Percentiles rank a stretch among this genome's conserved stretches.
Conservation (phyloP, 2,113 vertebrate species). For the Pluvialis apricaria region DNA sequence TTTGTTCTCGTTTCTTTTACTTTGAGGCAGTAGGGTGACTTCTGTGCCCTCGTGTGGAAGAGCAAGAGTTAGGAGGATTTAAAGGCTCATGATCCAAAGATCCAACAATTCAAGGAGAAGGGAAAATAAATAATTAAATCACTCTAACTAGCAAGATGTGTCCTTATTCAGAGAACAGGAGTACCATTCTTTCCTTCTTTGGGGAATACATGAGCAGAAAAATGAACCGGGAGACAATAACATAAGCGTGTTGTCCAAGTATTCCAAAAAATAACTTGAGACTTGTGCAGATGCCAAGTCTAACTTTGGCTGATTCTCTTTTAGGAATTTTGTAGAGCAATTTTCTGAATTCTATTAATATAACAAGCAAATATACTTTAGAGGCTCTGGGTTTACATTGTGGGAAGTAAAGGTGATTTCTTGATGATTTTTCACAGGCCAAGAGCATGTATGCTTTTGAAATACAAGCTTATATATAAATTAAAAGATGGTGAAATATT, state of each 20-base stretch:
- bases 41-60: neutral
- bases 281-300: constrained; percentile 52
- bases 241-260: constrained; percentile 54
- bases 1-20: neutral
- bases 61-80: neutral
- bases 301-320: constrained; percentile 46
- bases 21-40: neutral
- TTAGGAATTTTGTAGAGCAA: constrained; percentile 48
- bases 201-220: constrained; percentile 46
- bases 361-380: neutral
- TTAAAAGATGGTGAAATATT: neutral
- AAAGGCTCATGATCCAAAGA: neutral
- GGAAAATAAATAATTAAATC: constrained; percentile 24
- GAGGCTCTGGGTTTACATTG: neutral
- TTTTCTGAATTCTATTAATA: constrained; percentile 62
- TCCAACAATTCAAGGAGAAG: neutral
- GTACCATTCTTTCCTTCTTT: constrained; percentile 65
- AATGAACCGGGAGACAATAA: constrained; percentile 53
- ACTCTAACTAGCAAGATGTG: constrained; percentile 12
- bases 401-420: constrained; percentile 29
- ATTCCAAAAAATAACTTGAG: constrained; percentile 56
- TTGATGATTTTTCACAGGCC: neutral
- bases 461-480: neutral
- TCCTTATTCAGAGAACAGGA: constrained; percentile 57
- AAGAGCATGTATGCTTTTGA: neutral